Evolutionary conservation across 2,797 vertebrate genomes (phyloP).

Genomic region (Halcyon badia): DNA sequence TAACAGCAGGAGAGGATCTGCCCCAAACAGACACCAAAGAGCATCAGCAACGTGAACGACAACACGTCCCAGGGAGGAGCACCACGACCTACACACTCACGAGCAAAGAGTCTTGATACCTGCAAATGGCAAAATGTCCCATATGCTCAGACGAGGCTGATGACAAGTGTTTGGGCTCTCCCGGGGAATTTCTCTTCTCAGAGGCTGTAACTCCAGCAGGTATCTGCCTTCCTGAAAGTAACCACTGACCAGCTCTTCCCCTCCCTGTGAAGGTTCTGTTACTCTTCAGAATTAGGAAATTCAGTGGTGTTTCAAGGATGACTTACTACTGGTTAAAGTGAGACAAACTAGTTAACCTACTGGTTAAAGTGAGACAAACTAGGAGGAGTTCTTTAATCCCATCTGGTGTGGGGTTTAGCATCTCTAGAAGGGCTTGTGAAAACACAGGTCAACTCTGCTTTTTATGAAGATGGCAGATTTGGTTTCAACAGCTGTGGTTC

Average conservation of each 20-base stretch:
- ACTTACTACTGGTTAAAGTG: neutral
- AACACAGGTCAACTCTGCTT: neutral
- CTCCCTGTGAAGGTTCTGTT: neutral
- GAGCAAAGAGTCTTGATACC: neutral
- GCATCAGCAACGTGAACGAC: neutral
- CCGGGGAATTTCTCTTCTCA: neutral
- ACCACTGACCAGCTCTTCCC: neutral
- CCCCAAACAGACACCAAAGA: neutral
- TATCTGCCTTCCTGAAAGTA: neutral
- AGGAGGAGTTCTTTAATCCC: neutral
- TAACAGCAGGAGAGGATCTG: neutral
- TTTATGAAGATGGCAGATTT: neutral
- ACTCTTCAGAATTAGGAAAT: neutral
- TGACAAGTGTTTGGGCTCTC: neutral
- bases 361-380: neutral
- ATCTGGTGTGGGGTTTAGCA: neutral
- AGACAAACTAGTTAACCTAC: neutral
- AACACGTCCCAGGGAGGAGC: neutral
- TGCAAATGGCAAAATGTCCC: neutral
- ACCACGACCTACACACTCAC: neutral
- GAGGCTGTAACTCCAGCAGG: neutral
- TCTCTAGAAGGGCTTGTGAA: neutral
- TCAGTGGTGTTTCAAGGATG: neutral
- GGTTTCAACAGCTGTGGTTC: neutral
- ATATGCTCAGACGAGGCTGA: neutral